Percentiles rank a stretch among this genome's conserved stretches.
phyloP scores from a whole-genome alignment of 2,113 vertebrate species.

The Laticauda laticaudata region DNA sequence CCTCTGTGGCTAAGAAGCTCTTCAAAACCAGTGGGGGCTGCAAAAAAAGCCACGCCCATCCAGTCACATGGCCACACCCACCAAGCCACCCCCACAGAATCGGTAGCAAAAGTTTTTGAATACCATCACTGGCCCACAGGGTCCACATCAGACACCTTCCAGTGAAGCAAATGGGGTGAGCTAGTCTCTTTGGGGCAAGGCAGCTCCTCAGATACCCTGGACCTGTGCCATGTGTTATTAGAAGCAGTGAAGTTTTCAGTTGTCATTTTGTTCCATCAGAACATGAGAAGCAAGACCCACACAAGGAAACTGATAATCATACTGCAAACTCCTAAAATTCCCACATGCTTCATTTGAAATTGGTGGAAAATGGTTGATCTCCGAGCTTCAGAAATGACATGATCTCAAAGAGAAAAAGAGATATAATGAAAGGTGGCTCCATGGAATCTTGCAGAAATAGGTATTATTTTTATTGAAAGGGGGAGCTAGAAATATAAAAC shows the following conservation, averaged over 20 bases:
- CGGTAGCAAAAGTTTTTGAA: no score
- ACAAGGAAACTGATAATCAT: background rate
- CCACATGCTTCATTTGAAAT: background rate
- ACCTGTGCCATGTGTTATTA: conserved; percentile 4
- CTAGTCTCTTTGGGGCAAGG: background rate
- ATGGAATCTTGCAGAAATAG: background rate
- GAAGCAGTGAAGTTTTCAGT: conserved; percentile 7
- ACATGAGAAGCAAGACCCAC: conserved; percentile 10
- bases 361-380: background rate
- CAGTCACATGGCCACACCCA: no score
- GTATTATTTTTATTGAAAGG: background rate
- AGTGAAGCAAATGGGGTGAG: background rate
- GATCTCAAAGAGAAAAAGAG: no score
- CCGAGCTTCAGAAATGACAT: background rate
- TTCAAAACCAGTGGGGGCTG: no score
- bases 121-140: background rate
- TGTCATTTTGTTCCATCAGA: conserved; percentile 6
- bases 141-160: background rate
- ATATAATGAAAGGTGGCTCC: background rate
- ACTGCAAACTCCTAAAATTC: background rate
- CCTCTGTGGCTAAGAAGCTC: no score
- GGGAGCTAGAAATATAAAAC: background rate
- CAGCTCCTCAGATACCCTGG: background rate
- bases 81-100: no score
- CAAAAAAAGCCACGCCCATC: no score